Percentiles rank a stretch among this genome's conserved stretches.
phyloP scores from a whole-genome alignment of 2,888 invertebrate species.

The Drosophila anceps region DNA sequence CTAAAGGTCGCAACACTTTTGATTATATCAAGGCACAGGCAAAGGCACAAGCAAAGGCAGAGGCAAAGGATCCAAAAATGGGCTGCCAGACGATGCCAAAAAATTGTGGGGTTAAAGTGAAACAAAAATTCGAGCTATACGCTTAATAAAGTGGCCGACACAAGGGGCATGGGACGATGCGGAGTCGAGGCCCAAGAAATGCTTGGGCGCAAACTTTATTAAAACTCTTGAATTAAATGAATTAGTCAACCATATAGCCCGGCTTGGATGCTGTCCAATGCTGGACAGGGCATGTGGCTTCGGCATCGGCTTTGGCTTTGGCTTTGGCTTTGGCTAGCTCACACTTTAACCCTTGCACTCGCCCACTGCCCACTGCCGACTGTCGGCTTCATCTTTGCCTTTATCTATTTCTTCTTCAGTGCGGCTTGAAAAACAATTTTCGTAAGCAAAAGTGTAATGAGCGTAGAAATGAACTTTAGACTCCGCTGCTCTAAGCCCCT shows the following conservation, averaged over 20 bases:
- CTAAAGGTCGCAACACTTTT: slow-evolving; percentile 72
- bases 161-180: background rate
- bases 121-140: slow-evolving; percentile 65
- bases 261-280: slow-evolving; percentile 56
- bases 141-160: slow-evolving; percentile 75
- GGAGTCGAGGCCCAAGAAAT: slow-evolving; percentile 59
- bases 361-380: slow-evolving; percentile 5
- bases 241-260: slow-evolving; percentile 80
- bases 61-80: slow-evolving; percentile 42
- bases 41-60: slow-evolving; percentile 11
- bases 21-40: slow-evolving; percentile 72
- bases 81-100: slow-evolving; percentile 58
- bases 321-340: slow-evolving; percentile 48
- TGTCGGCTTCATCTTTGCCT: slow-evolving; percentile 46
- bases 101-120: slow-evolving; percentile 36
- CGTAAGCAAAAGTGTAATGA: slow-evolving; percentile 81
- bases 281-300: slow-evolving; percentile 48
- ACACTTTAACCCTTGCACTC: slow-evolving; percentile 5
- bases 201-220: slow-evolving; percentile 77
- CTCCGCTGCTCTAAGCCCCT: slow-evolving; percentile 36
- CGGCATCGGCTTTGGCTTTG: slow-evolving; percentile 48
- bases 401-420: slow-evolving; percentile 74
- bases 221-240: slow-evolving; percentile 81
- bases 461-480: slow-evolving; percentile 81
- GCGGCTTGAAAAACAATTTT: slow-evolving; percentile 81